Percentiles rank a stretch among this genome's conserved stretches.
phyloP scores from a whole-genome alignment of 2,797 vertebrate species.

The Tangara arthus region DNA sequence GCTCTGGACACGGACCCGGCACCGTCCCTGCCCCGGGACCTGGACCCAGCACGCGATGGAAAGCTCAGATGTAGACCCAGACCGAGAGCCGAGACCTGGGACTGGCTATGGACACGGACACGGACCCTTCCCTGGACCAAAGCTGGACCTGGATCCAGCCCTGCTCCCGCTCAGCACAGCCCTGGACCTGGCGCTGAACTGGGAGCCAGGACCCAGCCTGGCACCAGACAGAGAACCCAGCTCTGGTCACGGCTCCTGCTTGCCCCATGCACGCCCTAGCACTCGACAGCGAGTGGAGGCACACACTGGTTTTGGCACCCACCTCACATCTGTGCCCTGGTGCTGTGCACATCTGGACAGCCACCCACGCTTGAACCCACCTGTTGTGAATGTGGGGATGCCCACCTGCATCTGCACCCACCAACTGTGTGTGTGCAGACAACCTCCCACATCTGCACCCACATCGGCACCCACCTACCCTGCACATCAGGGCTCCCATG shows the following conservation, averaged over 20 bases:
- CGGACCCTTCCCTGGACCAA: too few species aligned
- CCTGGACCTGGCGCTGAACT: rapidly evolving
- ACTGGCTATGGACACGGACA: rapidly evolving
- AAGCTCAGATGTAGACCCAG: not conserved
- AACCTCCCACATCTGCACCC: not conserved
- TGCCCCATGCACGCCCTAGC: rapidly evolving
- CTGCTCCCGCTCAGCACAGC: not conserved
- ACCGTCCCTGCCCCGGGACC: too few species aligned
- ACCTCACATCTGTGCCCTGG: not conserved
- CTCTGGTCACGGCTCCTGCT: rapidly evolving
- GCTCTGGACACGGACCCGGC: not conserved
- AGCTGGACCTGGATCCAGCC: not conserved
- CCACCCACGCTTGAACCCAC: rapidly evolving
- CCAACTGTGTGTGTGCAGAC: rapidly evolving
- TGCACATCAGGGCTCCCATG: not conserved
- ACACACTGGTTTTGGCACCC: not conserved
- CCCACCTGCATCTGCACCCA: not conserved
- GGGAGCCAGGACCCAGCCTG: rapidly evolving
- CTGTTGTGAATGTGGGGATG: rapidly evolving
- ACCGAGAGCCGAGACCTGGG: rapidly evolving
- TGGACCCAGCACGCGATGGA: rapidly evolving
- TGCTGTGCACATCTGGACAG: not conserved
- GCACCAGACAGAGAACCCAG: not conserved
- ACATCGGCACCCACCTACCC: not conserved
- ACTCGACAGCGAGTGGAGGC: rapidly evolving